These are phyloP conservation scores for Meandrina meandrites DNA, from an alignment of 92 coral and sea anemone genomes.

Conservation along the genomic window DNA sequence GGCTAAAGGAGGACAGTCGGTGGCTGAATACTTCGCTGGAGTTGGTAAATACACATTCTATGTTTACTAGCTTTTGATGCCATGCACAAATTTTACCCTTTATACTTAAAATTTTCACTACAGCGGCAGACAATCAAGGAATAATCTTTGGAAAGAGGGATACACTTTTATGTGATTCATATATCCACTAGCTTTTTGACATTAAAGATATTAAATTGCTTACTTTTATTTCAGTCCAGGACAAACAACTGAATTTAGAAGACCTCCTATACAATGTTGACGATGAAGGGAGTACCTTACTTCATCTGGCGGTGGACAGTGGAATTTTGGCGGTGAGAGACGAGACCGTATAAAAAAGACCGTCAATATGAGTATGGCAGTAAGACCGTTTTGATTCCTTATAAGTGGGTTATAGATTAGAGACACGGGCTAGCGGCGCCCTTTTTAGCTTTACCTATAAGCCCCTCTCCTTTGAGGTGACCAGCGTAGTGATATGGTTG, in stretches of 20 bases:
- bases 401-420: too few relatives aligned
- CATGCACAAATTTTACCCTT: too few relatives aligned
- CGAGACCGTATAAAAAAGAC: background rate
- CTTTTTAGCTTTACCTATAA: too few relatives aligned
- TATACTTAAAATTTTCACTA: too few relatives aligned
- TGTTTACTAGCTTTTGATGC: background rate
- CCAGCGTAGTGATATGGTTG: too few relatives aligned
- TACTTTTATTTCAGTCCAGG: conserved; percentile 36
- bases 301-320: conserved; percentile 89
- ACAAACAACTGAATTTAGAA: conserved; percentile 47
- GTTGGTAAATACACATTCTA: conserved; percentile 59
- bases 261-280: conserved; percentile 66
- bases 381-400: background rate
- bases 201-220: background rate
- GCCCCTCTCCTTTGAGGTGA: too few relatives aligned
- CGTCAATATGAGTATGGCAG: background rate
- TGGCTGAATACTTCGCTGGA: conserved; percentile 64
- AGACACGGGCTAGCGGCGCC: too few relatives aligned
- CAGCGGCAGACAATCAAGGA: background rate
- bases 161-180: conserved; percentile 19
- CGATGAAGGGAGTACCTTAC: conserved; percentile 75
- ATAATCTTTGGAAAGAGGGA: background rate
- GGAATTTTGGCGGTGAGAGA: conserved; percentile 72
- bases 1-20: conserved; percentile 81
- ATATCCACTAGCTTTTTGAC: background rate